phyloP scores from a whole-genome alignment of 2,113 vertebrate species.

The Rhinoderma darwinii region DNA sequence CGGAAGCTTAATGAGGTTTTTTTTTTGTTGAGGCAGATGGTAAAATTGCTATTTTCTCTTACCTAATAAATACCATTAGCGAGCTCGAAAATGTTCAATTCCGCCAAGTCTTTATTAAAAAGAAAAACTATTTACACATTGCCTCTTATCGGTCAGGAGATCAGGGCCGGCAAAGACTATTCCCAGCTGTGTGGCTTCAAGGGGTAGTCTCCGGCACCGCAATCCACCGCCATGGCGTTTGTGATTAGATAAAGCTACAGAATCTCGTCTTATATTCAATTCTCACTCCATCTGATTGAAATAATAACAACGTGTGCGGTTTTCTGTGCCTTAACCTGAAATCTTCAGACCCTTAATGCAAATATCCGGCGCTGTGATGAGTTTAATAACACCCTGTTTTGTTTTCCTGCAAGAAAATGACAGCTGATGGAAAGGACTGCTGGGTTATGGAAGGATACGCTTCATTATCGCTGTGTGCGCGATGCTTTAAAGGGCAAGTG shows the following conservation, averaged over 20 bases:
- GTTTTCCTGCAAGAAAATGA: conserved; percentile 35
- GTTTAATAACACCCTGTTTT: conserved; percentile 69
- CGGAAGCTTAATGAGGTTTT: conserved; percentile 69
- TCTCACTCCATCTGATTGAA: conserved; percentile 75
- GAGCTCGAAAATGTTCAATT: conserved; percentile 69
- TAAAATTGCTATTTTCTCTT: conserved; percentile 73
- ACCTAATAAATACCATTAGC: conserved; percentile 68
- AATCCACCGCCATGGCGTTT: background rate
- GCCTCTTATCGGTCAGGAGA: conserved; percentile 55
- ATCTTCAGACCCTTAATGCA: conserved; percentile 73
- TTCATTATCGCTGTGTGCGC: background rate
- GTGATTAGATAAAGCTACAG: conserved; percentile 61
- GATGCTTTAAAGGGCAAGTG: background rate
- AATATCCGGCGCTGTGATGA: conserved; percentile 75
- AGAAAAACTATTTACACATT: conserved; percentile 20
- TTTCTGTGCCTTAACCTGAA: conserved; percentile 74
- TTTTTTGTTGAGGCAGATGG: conserved; percentile 67
- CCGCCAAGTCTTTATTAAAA: conserved; percentile 64
- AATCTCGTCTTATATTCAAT: conserved; percentile 67
- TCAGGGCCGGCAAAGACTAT: conserved; percentile 59
- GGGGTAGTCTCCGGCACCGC: conserved; percentile 2
- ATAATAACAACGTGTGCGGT: conserved; percentile 71
- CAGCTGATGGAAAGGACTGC: background rate
- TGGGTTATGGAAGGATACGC: background rate
- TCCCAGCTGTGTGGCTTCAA: conserved; percentile 59